Base-by-base conservation (phyloP, 2,888 invertebrate species). In the Baccha elongata region DNA sequence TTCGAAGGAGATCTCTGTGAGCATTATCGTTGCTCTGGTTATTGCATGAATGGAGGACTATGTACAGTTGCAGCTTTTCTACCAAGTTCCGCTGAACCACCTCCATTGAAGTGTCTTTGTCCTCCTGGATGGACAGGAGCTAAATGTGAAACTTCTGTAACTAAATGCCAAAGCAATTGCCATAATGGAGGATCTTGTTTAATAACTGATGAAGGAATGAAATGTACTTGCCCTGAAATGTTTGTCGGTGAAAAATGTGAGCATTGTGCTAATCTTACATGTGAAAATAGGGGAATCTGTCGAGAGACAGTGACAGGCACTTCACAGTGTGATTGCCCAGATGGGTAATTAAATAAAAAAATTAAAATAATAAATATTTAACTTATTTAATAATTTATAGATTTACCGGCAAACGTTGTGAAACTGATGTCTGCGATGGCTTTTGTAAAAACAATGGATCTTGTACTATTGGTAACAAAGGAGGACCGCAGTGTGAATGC, bases 1-100 rank as follows among this genome's bases (percentile, higher is more conserved):
- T 96, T 93, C 89, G 92, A 92, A 42, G 95, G 96, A 15, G 91
- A 92, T 80, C 89, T 92, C 55, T 96, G 96, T 90, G 93, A 94
- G 88, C 92, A 93, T 86, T 94, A 93, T 89, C 92, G 93, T 68
- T 95, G 95, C 88, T 93, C 94, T 2, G 93, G 93, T 6, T 93
- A 92, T 88, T 95, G 95, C 87, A 91, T 92, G 86, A 94, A 94
- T 87, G 92, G 93, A 81, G 94, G 93, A 37, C 87, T 91, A 68
- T 94, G 94, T 85, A 91, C 92, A 55, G 89, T 92, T 86, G 90
- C 86, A 69, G 89, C 87, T 40, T 88, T 87, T 67, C 32, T 90
- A 75, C 89, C 88, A 0, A 88, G 88, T 1, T 85, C 88, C 6
- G 64, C 83, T 5, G 88, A 89, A 2, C 69, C 55, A 8, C 90